phyloP scores from a whole-genome alignment of 1,140 invertebrate genomes.

The Drosophila subpulchrella region DNA sequence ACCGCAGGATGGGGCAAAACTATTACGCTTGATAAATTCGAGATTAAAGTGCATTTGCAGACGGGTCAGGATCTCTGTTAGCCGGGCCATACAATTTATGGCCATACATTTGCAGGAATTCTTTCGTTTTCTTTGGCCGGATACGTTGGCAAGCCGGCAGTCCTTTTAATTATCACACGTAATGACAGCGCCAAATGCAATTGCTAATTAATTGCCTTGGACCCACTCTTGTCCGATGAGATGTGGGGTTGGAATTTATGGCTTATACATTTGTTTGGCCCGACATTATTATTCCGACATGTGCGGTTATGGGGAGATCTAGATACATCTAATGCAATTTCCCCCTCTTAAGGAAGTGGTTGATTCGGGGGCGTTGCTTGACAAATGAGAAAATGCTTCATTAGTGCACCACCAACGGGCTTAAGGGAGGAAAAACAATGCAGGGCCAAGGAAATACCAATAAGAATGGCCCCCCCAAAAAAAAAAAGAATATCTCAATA shows the following conservation, averaged over 20 bases:
- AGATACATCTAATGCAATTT: constrained; percentile 49
- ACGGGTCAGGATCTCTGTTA: constrained; percentile 44
- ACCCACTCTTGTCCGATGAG: constrained; percentile 1
- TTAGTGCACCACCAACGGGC: constrained; percentile 34
- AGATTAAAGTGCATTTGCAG: constrained; percentile 84
- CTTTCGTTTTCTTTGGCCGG: constrained; percentile 32
- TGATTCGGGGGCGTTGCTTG: constrained; percentile 45
- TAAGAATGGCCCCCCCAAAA: constrained; percentile 18
- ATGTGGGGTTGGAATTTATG: constrained; percentile 57
- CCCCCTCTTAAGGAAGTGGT: constrained; percentile 14
- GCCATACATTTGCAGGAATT: constrained; percentile 73
- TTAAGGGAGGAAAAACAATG: constrained; percentile 3
- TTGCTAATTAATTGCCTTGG: constrained; percentile 79
- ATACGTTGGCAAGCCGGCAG: constrained; percentile 31
- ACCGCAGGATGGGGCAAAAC: constrained; percentile 45
- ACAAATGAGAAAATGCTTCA: constrained; percentile 51
- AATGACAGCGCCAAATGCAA: constrained; percentile 81
- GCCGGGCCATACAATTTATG: constrained; percentile 75
- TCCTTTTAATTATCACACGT: constrained; percentile 83
- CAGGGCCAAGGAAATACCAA: constrained; percentile 9
- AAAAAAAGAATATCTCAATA: background rate
- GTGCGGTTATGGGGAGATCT: constrained; percentile 57
- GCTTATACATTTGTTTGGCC: constrained; percentile 62
- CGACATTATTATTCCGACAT: constrained; percentile 82
- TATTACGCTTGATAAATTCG: constrained; percentile 83